Percentiles rank a stretch among this genome's conserved stretches.
phyloP scores from a whole-genome alignment of 2,113 vertebrate genomes.

The Solea solea region DNA sequence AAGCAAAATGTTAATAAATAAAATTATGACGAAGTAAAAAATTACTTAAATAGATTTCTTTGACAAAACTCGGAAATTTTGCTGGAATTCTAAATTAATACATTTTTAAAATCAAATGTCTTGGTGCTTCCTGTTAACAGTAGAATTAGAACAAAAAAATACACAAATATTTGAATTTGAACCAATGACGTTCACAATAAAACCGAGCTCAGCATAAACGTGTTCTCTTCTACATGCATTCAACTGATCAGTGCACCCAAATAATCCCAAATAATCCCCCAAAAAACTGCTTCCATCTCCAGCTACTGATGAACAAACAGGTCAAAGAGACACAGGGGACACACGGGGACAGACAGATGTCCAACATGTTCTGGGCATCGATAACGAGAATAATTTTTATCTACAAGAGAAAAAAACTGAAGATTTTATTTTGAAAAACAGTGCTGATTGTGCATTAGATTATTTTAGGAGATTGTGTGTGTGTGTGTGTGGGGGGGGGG shows the following conservation, averaged over 20 bases:
- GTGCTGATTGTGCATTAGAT: slow-evolving; percentile 74
- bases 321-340: slow-evolving; percentile 20
- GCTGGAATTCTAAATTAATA: background rate
- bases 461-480: slow-evolving; percentile 58
- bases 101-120: background rate
- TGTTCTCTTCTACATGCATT: slow-evolving; percentile 51
- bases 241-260: slow-evolving; percentile 29
- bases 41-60: too few relatives aligned
- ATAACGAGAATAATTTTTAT: slow-evolving; percentile 33
- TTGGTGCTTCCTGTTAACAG: slow-evolving; percentile 24
- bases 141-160: background rate
- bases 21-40: too few relatives aligned
- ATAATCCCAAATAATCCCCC: background rate
- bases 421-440: slow-evolving; percentile 32
- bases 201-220: slow-evolving; percentile 33
- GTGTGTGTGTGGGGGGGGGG: background rate
- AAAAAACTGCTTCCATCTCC: slow-evolving; percentile 1
- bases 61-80: too few relatives aligned
- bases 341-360: slow-evolving; percentile 12
- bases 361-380: slow-evolving; percentile 17
- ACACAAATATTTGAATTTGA: slow-evolving; percentile 18
- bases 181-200: slow-evolving; percentile 29
- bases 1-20: too few relatives aligned
- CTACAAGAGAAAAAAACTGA: slow-evolving; percentile 44
- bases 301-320: slow-evolving; percentile 28